Evolutionary conservation across 2,113 vertebrate genomes (phyloP), one percentile per base, ranked within the genome.

Genomic region (Calyptomena viridis): DNA sequence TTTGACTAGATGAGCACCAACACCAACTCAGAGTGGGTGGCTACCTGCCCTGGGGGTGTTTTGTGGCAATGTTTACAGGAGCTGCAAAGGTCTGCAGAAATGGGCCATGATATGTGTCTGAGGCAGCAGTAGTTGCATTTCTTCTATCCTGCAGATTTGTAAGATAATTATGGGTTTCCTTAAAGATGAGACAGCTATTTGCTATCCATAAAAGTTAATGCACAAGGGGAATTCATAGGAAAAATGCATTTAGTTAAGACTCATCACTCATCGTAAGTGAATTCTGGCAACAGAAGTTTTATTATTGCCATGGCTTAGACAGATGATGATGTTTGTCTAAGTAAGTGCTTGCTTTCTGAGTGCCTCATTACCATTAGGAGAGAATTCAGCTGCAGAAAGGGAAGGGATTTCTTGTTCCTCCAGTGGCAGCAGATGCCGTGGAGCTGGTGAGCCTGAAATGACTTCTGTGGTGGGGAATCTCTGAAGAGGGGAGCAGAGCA

Each of bases 251-350:
- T 91, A 89, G 87, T 94, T 93, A 95, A 95, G 84, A 94, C 73
- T 91, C 75, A 95, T 97, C 84, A 86, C 59, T 96, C 89, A 89
- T 8, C 49, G 79, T 93, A 96, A 97, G 95, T 85, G 84, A 94
- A 89, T 97, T 87, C 92, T 95, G 93, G 92, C 79, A 96, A 87
- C 63, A 93, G 77, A 81, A 76, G 91, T 89, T 97, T 97, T 95
- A 94, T 95, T 95, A 96, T 87, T 95, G 87, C 76, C 76, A 33
- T 93, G 90, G 82, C 82, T 96, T 87, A 96, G 96, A 96, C 86
- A 89, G 92, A 95, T 94, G 86, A 95, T 96, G 79, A 94, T 96
- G 91, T 93, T 97, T 95, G 66, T 94, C 94, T 96, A 94, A 96
- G 84, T 95, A 97, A 97, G 96, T 72, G 82, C 72, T 64, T 95